These are phyloP conservation scores for Aegithalos caudatus DNA, from an alignment of 2,113 vertebrate genomes.

Conservation along the genomic window DNA sequence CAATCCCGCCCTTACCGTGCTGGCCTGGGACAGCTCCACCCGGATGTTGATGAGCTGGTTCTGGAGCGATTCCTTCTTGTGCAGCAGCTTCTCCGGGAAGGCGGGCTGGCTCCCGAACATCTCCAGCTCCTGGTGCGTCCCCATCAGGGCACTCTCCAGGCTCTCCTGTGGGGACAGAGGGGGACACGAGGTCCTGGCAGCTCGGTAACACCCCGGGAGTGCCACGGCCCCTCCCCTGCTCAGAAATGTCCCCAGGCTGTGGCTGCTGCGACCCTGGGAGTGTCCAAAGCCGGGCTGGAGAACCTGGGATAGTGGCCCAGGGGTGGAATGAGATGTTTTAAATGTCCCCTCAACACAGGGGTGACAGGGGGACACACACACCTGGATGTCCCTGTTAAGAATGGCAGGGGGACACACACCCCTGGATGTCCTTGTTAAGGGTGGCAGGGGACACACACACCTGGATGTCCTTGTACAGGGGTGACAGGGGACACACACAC, in stretches of 20 bases:
- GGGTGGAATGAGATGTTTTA: fast-evolving
- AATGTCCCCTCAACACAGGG: not conserved
- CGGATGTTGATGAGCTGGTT: constrained; percentile 94
- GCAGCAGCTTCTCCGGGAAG: constrained; percentile 85
- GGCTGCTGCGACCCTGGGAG: fast-evolving
- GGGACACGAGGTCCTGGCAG: not conserved
- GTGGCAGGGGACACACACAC: not conserved
- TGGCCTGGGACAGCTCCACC: constrained; percentile 92
- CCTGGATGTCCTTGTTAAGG: not conserved
- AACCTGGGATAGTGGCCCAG: fast-evolving
- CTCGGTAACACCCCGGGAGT: too few species aligned
- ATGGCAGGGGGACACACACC: not conserved
- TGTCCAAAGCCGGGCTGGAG: not conserved
- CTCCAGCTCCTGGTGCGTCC: constrained; percentile 94
- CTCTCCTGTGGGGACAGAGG: constrained; percentile 75
- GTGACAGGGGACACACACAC: not conserved
- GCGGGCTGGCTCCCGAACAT: constrained; percentile 84
- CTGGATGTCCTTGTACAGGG: not conserved
- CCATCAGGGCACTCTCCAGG: constrained; percentile 91
- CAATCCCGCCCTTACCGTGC: constrained; percentile 74
- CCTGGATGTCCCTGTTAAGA: not conserved
- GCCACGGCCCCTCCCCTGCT: not conserved
- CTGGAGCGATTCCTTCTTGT: constrained; percentile 92
- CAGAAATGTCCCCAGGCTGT: fast-evolving
- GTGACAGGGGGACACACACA: not conserved